Evolutionary conservation across 2,797 vertebrate genomes (phyloP).

Genomic region (Molossus molossus): DNA sequence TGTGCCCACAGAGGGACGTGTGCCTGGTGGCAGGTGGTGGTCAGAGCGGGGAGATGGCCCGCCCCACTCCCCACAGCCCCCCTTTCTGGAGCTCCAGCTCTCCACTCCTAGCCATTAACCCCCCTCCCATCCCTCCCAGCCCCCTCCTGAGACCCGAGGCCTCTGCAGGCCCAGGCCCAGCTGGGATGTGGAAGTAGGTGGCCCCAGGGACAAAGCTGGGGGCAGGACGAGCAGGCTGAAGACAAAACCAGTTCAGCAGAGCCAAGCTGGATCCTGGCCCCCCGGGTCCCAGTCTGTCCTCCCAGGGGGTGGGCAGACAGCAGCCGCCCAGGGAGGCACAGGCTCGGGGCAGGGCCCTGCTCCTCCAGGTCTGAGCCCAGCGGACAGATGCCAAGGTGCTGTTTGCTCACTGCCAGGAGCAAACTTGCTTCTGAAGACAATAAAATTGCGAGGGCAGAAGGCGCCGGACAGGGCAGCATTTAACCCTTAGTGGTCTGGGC

Average conservation of each 20-base stretch:
- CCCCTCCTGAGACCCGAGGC: not conserved
- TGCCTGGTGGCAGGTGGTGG: not conserved
- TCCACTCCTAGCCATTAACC: too few species aligned
- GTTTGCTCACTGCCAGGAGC: constrained; percentile 76
- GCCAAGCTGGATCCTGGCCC: constrained; percentile 1
- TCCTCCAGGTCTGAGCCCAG: not conserved
- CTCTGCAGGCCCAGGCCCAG: not conserved
- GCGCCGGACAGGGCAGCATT: not conserved
- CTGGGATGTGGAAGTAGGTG: not conserved
- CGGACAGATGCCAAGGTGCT: constrained; percentile 75
- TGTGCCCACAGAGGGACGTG: not conserved
- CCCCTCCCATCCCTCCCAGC: too few species aligned
- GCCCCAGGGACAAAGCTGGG: not conserved
- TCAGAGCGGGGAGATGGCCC: not conserved
- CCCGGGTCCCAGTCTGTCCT: constrained; percentile 34
- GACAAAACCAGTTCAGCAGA: constrained; percentile 76
- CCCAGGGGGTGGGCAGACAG: not conserved
- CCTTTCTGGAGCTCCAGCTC: not conserved
- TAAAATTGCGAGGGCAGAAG: constrained; percentile 70
- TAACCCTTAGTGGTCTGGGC: constrained; percentile 63
- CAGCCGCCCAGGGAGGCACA: not conserved
- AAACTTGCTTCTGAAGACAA: constrained; percentile 80
- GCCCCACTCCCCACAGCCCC: rapidly evolving
- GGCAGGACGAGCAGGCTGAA: not conserved
- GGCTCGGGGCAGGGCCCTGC: constrained; percentile 23